Percentiles rank a stretch among this genome's conserved stretches.
Evolutionary conservation across 2,113 vertebrate genomes (phyloP).

Genomic region (Dasyurus viverrinus): DNA sequence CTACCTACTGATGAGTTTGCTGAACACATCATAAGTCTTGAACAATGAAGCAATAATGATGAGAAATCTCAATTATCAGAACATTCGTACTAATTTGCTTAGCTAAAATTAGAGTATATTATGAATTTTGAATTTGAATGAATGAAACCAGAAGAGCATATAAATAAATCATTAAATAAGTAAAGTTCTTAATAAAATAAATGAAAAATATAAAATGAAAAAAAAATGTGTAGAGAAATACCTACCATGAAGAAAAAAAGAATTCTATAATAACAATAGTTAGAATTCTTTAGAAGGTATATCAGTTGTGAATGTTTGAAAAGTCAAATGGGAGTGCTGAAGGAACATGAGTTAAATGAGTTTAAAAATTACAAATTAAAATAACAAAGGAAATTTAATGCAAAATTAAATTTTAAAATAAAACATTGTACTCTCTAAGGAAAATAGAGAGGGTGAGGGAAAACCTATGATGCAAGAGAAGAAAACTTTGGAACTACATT

Average conservation of each 20-base stretch:
- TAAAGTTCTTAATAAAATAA: neutral
- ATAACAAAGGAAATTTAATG: neutral
- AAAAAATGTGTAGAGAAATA: too few relatives aligned
- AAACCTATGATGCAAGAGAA: neutral
- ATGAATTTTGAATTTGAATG: neutral
- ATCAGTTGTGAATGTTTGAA: neutral
- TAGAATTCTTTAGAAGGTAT: neutral
- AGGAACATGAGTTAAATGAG: neutral
- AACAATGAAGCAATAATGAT: neutral
- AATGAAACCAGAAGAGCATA: neutral
- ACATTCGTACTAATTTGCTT: neutral
- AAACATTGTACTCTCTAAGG: neutral
- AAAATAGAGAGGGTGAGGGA: neutral
- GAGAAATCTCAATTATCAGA: neutral
- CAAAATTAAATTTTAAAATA: neutral
- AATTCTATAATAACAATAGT: neutral
- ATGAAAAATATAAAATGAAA: neutral
- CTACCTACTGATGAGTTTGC: neutral
- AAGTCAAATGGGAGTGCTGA: neutral
- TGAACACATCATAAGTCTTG: neutral
- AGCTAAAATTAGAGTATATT: neutral
- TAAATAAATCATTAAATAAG: neutral
- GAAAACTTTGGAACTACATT: neutral
- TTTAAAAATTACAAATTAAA: neutral
- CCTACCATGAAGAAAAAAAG: neutral